phyloP scores from a whole-genome alignment of 53 echinoderm and acorn worm species.

The Stichopus horrens region DNA sequence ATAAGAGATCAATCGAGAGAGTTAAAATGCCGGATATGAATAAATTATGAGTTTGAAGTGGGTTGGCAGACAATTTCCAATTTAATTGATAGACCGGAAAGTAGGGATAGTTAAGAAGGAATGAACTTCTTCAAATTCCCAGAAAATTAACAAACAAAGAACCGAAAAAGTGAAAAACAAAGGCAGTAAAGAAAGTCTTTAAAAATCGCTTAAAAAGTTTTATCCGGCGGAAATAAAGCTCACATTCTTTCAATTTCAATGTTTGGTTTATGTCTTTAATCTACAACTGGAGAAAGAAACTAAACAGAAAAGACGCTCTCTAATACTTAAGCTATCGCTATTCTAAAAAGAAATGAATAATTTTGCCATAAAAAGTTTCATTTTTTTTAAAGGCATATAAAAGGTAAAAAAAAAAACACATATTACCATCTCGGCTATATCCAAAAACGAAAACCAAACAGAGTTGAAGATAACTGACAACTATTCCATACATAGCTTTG shows the following conservation, averaged over 20 bases:
- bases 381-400: neutral
- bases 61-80: constrained; percentile 21
- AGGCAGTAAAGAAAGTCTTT: neutral
- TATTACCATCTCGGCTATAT: too few species aligned
- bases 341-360: too few species aligned
- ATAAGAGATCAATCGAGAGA: too few species aligned
- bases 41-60: constrained; percentile 31
- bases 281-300: neutral
- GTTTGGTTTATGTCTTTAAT: neutral
- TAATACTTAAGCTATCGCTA: too few species aligned
- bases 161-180: neutral
- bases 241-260: neutral
- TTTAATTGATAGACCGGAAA: constrained; percentile 31
- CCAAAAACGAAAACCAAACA: too few species aligned
- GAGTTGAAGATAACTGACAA: too few species aligned
- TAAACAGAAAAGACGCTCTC: neutral
- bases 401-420: too few species aligned
- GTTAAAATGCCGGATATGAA: constrained; percentile 9
- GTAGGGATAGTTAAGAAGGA: neutral
- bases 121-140: neutral
- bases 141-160: constrained; percentile 16
- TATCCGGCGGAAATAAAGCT: constrained; percentile 18
- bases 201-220: constrained; percentile 3
- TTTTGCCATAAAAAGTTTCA: too few species aligned
- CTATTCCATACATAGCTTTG: neutral